Evolutionary conservation across 2,888 invertebrate species (phyloP), one percentile per base, ranked within the genome.

Genomic region (Eurytoma californica): DNA sequence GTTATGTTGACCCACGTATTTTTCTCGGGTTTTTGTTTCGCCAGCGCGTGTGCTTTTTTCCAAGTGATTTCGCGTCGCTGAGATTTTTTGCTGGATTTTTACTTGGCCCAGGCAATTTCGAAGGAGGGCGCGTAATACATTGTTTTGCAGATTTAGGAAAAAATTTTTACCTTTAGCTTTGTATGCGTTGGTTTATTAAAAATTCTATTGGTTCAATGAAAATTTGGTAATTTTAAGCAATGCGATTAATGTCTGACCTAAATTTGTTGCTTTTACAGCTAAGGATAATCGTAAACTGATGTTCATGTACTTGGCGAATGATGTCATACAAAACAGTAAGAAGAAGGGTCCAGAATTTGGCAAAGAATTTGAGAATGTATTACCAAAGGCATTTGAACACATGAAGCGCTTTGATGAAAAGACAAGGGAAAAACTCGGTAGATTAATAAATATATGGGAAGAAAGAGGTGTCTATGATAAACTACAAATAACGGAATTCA

Each of bases 301-400:
- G 18, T 97, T 97, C 86, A 96, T 99, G 95, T 99, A 99, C 91
- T 92, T 99, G 85, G 98, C 99, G 51, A 99, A 99, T 92, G 99
- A 99, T 92, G 98, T 99, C 49, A 98, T 99, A 86, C 99, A 99
- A 90, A 99, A 99, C 87, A 97, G 98, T 89, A 96, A 97, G 90
- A 99, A 98, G 90, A 98, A 98, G 90, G 98, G 98, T 0, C 97
- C 98, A 0, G 98, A 99, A 90, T 99, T 95, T 91, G 96, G 96
- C 0, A 95, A 95, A 88, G 97, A 97, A 88, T 99, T 96, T 91
- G 95, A 94, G 9, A 92, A 93, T 76, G 94, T 96, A 13, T 90
- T 98, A 69, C 93, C 93, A 72, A 96, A 95, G 86, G 96, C 97
- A 0, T 97, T 97, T 87, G 94, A 95, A 82, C 95, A 96, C 85